phyloP scores from a whole-genome alignment of 37 sponge, comb jelly and placozoan genomes.

The Petrosia ficiformis region DNA sequence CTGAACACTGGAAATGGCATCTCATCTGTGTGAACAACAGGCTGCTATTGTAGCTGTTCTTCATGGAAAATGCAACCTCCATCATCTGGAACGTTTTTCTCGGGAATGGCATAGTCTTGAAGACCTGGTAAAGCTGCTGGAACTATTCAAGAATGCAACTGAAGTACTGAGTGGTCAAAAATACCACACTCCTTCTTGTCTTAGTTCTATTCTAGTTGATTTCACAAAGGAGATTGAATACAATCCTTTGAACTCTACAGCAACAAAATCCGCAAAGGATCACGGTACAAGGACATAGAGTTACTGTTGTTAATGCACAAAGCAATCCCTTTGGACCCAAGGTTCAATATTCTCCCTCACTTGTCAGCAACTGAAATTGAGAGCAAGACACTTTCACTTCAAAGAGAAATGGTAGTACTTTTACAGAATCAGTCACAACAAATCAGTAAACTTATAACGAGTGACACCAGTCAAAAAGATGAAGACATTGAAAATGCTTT shows the following conservation, averaged over 20 bases:
- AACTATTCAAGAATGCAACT: constrained; percentile 28
- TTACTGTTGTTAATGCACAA: neutral
- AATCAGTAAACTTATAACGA: neutral
- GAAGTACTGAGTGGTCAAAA: constrained; percentile 34
- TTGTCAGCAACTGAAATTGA: constrained; percentile 12
- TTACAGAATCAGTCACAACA: constrained; percentile 3
- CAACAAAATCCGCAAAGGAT: neutral
- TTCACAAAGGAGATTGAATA: constrained; percentile 1
- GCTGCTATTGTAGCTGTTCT: constrained; percentile 41
- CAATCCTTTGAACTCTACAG: constrained; percentile 9
- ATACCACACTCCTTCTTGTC: constrained; percentile 31
- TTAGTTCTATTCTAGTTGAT: constrained; percentile 25
- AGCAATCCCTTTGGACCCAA: constrained; percentile 3
- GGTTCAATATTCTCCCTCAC: constrained; percentile 22
- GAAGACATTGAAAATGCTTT: constrained; percentile 8
- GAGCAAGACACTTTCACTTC: neutral
- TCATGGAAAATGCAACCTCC: constrained; percentile 17
- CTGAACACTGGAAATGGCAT: constrained; percentile 30
- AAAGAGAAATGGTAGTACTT: constrained; percentile 10
- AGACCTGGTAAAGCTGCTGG: constrained; percentile 22
- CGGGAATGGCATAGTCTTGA: constrained; percentile 28
- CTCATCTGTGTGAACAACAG: constrained; percentile 34
- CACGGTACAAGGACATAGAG: constrained; percentile 19
- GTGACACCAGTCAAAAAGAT: neutral
- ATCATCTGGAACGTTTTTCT: constrained; percentile 30